Conservation (phyloP, 2,888 invertebrate genomes). For the Drosophila gaucha region DNA sequence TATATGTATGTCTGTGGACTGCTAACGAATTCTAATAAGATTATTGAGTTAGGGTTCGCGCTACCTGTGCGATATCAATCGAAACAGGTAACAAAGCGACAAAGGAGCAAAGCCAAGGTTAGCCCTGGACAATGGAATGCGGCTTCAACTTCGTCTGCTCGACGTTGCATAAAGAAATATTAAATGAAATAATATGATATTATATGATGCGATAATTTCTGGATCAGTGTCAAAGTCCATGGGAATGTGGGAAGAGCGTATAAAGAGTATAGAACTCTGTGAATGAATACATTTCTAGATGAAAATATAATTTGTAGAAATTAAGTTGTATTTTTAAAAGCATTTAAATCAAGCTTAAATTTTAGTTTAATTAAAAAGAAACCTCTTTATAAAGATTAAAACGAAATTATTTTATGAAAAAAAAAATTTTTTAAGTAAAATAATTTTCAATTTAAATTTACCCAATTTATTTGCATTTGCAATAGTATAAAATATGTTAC, state of each 20-base stretch:
- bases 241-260: background rate
- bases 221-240: slow-evolving; percentile 24
- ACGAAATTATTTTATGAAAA: background rate
- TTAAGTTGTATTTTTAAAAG: no score
- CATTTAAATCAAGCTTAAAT: no score
- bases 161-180: slow-evolving; percentile 16
- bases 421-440: no score
- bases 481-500: no score
- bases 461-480: no score
- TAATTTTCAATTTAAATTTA: no score
- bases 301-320: background rate
- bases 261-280: background rate
- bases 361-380: no score
- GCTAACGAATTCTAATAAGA: slow-evolving; percentile 64
- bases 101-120: slow-evolving; percentile 36
- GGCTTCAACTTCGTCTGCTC: slow-evolving; percentile 15
- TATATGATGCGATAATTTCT: slow-evolving; percentile 24
- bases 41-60: slow-evolving; percentile 14
- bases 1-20: slow-evolving; percentile 7
- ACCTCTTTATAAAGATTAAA: no score
- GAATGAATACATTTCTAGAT: no score
- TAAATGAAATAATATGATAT: slow-evolving; percentile 29
- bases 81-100: slow-evolving; percentile 50
- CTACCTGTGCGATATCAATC: slow-evolving; percentile 55
- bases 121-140: slow-evolving; percentile 34